These are phyloP conservation scores for Balaeniceps rex DNA, from an alignment of 2,113 vertebrate species.

Conservation along the genomic window DNA sequence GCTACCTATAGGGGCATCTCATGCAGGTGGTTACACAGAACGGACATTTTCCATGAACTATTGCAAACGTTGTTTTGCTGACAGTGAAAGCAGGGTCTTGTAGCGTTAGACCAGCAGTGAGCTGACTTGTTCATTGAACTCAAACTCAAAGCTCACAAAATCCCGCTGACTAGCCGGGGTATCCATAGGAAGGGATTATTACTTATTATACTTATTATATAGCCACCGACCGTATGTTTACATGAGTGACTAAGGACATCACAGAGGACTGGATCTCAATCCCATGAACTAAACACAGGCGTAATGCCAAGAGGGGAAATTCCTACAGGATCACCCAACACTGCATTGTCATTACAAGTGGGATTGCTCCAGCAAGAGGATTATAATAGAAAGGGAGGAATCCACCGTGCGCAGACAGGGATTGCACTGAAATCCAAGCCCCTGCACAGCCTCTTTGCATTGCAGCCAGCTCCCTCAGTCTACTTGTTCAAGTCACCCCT, in stretches of 20 bases:
- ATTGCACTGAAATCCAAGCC: neutral
- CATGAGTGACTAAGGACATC: neutral
- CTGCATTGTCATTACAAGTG: neutral
- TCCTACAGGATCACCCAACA: neutral
- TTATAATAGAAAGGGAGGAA: neutral
- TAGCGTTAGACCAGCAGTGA: neutral
- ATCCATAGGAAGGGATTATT: neutral
- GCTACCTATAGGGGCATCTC: neutral
- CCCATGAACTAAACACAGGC: neutral
- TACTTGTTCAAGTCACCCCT: neutral
- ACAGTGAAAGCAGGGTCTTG: neutral
- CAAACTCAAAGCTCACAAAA: neutral
- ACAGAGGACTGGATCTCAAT: neutral
- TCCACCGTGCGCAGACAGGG: neutral
- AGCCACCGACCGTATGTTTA: neutral
- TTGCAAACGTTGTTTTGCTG: neutral
- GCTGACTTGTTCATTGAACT: neutral
- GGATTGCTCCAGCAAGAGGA: neutral
- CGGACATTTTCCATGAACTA: neutral
- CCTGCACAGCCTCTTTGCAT: neutral
- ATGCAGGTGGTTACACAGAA: neutral
- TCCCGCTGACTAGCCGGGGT: accelerated
- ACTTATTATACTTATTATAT: neutral
- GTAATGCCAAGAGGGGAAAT: neutral
- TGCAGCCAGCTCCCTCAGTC: neutral